phyloP scores from a whole-genome alignment of 2,888 invertebrate genomes.

The Cryptus armator region DNA sequence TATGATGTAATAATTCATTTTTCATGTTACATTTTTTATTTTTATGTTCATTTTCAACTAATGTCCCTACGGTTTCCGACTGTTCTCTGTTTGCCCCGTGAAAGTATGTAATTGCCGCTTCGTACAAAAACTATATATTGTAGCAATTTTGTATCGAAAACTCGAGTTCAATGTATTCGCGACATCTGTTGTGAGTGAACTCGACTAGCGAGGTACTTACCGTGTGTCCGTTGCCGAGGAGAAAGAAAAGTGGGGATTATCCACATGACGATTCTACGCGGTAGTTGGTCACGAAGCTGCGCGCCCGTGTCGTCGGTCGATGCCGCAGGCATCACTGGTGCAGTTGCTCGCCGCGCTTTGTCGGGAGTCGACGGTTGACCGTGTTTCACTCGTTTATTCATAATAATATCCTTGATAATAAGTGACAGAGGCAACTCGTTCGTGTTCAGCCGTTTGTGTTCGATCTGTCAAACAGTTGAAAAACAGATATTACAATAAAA shows the following conservation, averaged over 20 bases:
- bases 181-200: slow-evolving; percentile 26
- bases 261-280: background rate
- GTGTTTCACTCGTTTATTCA: background rate
- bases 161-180: background rate
- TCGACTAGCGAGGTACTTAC: background rate
- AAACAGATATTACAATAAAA: slow-evolving; percentile 21
- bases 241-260: background rate
- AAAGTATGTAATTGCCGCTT: background rate
- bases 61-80: background rate
- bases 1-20: background rate
- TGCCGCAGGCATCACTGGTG: background rate
- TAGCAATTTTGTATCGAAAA: background rate
- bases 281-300: slow-evolving; percentile 19
- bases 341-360: slow-evolving; percentile 5
- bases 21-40: background rate
- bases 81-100: background rate
- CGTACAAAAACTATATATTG: background rate
- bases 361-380: background rate
- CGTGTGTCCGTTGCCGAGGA: background rate
- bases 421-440: slow-evolving; percentile 1
- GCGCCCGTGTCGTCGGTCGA: slow-evolving; percentile 1
- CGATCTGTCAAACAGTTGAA: slow-evolving; percentile 18
- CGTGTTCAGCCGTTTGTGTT: slow-evolving; percentile 7
- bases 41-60: background rate
- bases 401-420: background rate